phyloP scores from a whole-genome alignment of 2,888 invertebrate genomes.

The Seladonia tumulorum region DNA sequence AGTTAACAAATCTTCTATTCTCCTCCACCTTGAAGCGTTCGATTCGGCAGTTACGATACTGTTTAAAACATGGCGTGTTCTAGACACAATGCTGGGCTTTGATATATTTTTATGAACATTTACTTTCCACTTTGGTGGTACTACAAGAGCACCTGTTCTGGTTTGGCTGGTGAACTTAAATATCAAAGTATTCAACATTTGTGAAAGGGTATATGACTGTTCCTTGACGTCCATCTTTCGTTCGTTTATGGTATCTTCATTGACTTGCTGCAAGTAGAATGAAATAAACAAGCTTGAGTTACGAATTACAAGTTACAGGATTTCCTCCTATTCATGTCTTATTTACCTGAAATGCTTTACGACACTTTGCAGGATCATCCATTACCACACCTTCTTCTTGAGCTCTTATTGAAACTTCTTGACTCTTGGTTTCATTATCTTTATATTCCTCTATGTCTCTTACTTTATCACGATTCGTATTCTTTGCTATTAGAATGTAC shows the following conservation, averaged over 20 bases:
- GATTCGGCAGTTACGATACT: conserved; percentile 87
- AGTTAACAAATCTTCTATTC: conserved; percentile 89
- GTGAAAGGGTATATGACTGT: conserved; percentile 80
- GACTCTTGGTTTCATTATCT: conserved; percentile 38
- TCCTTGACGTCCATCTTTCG: conserved; percentile 58
- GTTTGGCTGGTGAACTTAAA: conserved; percentile 80
- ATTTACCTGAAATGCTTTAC: conserved; percentile 26
- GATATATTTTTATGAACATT: conserved; percentile 78
- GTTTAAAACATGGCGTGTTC: conserved; percentile 88
- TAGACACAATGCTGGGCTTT: conserved; percentile 87
- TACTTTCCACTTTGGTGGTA: conserved; percentile 85
- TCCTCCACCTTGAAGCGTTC: conserved; percentile 86
- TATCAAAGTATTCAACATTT: conserved; percentile 83
- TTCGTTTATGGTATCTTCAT: conserved; percentile 23
- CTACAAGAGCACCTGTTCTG: conserved; percentile 73
- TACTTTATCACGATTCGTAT: conserved; percentile 12
- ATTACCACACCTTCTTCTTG: conserved; percentile 9
- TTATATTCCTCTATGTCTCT: conserved; percentile 50
- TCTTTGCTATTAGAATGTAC: conserved; percentile 5
- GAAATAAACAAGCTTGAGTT: background rate
- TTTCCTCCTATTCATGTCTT: background rate
- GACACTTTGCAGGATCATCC: background rate
- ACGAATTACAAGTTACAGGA: background rate
- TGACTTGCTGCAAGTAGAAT: conserved; percentile 37
- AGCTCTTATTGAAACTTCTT: conserved; percentile 35